Conservation (phyloP, 2,888 invertebrate genomes). For the Deroplatys truncata region DNA sequence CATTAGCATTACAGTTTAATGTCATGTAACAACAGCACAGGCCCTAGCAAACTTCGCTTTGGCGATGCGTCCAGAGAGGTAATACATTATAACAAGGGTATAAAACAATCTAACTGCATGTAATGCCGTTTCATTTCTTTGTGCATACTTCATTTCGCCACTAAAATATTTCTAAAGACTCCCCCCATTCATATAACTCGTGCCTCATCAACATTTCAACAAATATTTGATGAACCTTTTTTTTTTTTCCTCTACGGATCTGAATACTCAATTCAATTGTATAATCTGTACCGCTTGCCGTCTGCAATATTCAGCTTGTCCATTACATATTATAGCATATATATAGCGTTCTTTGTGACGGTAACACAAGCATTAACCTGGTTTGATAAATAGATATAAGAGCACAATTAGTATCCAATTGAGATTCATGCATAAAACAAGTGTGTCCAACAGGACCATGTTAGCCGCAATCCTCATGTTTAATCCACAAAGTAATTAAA, state of each 20-base stretch:
- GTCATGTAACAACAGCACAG: slow-evolving; percentile 13
- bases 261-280: slow-evolving; percentile 26
- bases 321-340: slow-evolving; percentile 25
- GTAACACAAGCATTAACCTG: background rate
- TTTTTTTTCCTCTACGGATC: slow-evolving; percentile 18
- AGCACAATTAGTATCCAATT: slow-evolving; percentile 1
- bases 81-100: slow-evolving; percentile 11
- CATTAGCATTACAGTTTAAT: slow-evolving; percentile 31
- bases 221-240: slow-evolving; percentile 29
- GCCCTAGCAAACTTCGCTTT: slow-evolving; percentile 10
- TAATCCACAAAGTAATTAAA: too few species aligned
- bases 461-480: too few species aligned
- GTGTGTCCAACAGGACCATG: too few species aligned
- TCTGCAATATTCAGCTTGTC: slow-evolving; percentile 22
- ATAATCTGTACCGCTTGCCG: background rate
- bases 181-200: background rate
- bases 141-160: slow-evolving; percentile 29
- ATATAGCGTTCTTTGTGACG: background rate
- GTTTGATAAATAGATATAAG: slow-evolving; percentile 16
- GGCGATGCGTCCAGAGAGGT: slow-evolving; percentile 15
- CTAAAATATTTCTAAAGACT: slow-evolving; percentile 26
- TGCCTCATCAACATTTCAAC: slow-evolving; percentile 22
- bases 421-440: background rate
- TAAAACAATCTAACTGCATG: slow-evolving; percentile 28
- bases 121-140: slow-evolving; percentile 30